Evolutionary conservation across 1,140 invertebrate genomes (phyloP), one percentile per base, ranked within the genome.

Genomic region (Prorops nasuta): DNA sequence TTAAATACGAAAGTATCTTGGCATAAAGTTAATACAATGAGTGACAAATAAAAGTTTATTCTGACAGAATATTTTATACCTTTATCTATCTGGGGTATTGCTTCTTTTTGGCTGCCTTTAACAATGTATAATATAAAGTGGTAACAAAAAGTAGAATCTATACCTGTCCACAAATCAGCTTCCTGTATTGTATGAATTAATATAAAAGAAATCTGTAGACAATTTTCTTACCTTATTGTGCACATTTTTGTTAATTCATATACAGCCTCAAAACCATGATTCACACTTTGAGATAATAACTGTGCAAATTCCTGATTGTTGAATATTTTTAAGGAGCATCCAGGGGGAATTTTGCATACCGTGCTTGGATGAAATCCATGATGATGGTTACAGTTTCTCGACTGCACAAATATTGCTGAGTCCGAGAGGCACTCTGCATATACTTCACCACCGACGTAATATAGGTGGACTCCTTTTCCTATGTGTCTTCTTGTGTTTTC

Each of bases 161-260:
- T 21, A 42, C 3, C 20, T 42, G 9, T 12, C 12, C 12, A 12
- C 12, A 28, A 28, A 28, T 12, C 24, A 6, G 12, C 24, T 28
- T 6, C 12, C 6, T 28, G 12, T 12, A 7, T 7, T 35, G 34
- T n/a, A 10, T 8, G 15, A 35, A 35, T 35, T 15, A 35, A 18
- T 19, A 19, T 31, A 9, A 3, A 3, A 21, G 31, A 16, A 9
- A 18, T 15, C n/a, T 3, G 19, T 15, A 17, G 37, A 12, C 24
- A 36, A 19, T 35, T 34, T 35, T 41, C 58, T 57, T 67, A 84
- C 84, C 95, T 84, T 62, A 98, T 98, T 15, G 94, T 97, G 69
- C 96, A 98, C 94, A 98, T 98, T 81, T 97, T 97, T 0, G 94
- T 97, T 34, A 98, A 80, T 79, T 98, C 94, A 65, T 96, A 98